Evolutionary conservation across 2,113 vertebrate species (phyloP), one percentile per base, ranked within the genome.

Genomic region (Pachypanchax playfairii): DNA sequence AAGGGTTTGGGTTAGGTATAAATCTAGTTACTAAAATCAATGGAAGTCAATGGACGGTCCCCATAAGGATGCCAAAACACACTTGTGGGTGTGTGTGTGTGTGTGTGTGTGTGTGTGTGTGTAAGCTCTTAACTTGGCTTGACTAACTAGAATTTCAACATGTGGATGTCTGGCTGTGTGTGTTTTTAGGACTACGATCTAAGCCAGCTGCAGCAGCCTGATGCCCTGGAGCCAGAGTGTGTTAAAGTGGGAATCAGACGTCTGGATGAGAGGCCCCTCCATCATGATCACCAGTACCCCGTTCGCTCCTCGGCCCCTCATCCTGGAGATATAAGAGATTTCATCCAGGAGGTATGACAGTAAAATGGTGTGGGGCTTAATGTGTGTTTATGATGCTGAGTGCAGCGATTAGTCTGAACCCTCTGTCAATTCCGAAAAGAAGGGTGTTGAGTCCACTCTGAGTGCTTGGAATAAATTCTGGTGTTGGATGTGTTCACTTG

Each of bases 131-230:
- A 18, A 8, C 15, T 43, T 44, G 29, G 22, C 6, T 38, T 28
- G 17, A 52, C 77, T 81, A 44, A 33, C 52, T 53, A 35, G 14
- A 24, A 53, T 35, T 24, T 4, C 14, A 58, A 46, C n/a, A 7
- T 29, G 6, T 43, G 4, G 14, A 3, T 42, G 2, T 65, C 12
- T 57, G 38, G 13, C 9, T 65, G 1, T 71, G 22, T 59, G 12
- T 70, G 13, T 41, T 1, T 82, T 2, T 66, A 99, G 97, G 97
- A 99, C 89, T 99, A 99, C 35, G 97, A 99, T 75, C 90, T 98
- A 87, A 98, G 96, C 91, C 97, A 99, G 89, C 93, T 99, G 70
- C 97, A 99, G 86, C 97, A 98, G 89, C 97, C 97, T 15, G 96
- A 98, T 59, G 94, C 96, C 0, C 87, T 97, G 85, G 96, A 98